A percentile compares a stretch with the other conserved stretches of the same genome.
Evolutionary conservation across 2,797 vertebrate genomes (phyloP).

Genomic region (Channa striata): DNA sequence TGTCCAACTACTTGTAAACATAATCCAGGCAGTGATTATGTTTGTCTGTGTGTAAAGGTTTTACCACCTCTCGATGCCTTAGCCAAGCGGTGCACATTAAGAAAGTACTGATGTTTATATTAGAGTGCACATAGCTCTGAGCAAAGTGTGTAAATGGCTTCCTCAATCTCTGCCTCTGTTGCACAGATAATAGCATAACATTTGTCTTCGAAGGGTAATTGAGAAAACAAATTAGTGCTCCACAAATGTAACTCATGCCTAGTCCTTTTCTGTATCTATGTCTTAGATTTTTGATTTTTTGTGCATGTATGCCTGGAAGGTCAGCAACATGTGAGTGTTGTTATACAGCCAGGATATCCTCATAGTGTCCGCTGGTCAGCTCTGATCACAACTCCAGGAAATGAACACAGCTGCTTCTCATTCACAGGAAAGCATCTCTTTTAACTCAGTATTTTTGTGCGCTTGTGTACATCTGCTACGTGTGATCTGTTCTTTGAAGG

Average conservation of each 20-base stretch:
- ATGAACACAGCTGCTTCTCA: conserved; percentile 74
- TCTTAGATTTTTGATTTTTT: neutral
- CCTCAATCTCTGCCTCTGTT: neutral
- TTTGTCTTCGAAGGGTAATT: neutral
- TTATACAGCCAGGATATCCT: conserved; percentile 71
- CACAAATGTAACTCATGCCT: too few species aligned
- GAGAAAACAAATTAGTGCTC: neutral
- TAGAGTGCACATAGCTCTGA: neutral
- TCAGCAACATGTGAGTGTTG: conserved; percentile 39
- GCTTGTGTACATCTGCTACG: conserved; percentile 18
- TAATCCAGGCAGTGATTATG: neutral
- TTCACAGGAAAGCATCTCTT: conserved; percentile 61
- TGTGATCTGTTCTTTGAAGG: conserved; percentile 35
- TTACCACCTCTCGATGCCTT: neutral
- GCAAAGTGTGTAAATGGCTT: neutral
- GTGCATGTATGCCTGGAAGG: conserved; percentile 43
- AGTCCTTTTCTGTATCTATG: neutral
- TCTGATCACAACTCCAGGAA: conserved; percentile 70
- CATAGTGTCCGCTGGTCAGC: conserved; percentile 42
- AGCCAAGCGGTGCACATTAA: conserved; percentile 2
- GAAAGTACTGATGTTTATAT: too few species aligned
- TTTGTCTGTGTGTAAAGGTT: neutral
- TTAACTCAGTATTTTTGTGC: conserved; percentile 16
- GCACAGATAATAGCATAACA: neutral
- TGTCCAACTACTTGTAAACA: too few species aligned